phyloP scores from a whole-genome alignment of 1,140 invertebrate species.

The Araneus ventricosus region DNA sequence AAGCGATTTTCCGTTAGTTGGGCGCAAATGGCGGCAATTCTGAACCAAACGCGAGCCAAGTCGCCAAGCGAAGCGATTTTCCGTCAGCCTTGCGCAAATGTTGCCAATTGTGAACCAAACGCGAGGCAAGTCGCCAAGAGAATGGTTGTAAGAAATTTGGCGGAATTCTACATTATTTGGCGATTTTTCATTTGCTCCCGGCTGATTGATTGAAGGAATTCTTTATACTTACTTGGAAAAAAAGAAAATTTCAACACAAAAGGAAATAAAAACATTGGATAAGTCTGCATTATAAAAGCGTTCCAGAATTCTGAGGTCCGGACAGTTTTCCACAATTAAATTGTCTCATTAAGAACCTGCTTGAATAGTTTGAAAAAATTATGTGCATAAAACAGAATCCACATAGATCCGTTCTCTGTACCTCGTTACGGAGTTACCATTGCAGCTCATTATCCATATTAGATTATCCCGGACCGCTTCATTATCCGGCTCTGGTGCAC shows the following conservation, averaged over 20 bases:
- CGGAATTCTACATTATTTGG: no score
- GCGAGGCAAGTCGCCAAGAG: no score
- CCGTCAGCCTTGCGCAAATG: no score
- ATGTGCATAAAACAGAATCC: background rate
- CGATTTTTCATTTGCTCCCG: no score
- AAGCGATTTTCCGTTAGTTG: no score
- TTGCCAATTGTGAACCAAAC: no score
- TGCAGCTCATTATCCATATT: background rate
- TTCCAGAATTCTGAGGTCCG: background rate
- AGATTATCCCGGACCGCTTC: background rate
- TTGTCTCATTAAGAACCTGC: background rate
- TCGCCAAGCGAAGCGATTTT: no score
- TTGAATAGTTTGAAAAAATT: background rate
- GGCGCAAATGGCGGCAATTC: no score
- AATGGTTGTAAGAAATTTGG: no score
- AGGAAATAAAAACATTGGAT: background rate
- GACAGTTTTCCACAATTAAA: background rate
- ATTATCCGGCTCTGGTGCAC: background rate
- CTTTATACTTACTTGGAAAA: background rate
- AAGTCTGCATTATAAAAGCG: background rate
- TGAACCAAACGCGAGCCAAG: no score
- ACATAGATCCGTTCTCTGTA: background rate
- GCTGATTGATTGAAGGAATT: no score
- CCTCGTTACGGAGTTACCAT: background rate
- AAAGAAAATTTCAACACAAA: background rate